Evolutionary conservation across 2,113 vertebrate species (phyloP).

Genomic region (Lamprotornis superbus): DNA sequence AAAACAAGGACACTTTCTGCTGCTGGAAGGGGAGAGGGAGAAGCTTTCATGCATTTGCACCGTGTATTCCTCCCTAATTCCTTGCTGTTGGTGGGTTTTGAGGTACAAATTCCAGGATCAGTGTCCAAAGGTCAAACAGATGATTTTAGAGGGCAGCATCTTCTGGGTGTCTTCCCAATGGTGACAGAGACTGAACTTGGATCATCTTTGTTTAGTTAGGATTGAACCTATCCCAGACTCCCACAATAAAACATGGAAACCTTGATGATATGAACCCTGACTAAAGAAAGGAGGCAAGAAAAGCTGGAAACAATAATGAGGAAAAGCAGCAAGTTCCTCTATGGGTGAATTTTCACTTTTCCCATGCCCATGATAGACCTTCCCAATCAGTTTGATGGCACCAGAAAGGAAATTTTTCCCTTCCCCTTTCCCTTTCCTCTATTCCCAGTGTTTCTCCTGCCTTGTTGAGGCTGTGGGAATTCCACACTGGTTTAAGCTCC

Average conservation of each 20-base stretch:
- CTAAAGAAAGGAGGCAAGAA: neutral
- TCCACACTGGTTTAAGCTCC: rapidly evolving
- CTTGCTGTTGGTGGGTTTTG: neutral
- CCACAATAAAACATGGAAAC: neutral
- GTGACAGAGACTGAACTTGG: neutral
- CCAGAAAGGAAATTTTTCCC: neutral
- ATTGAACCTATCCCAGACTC: neutral
- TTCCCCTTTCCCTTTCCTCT: neutral
- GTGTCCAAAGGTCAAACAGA: neutral
- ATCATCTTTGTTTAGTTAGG: neutral
- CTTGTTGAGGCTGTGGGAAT: neutral
- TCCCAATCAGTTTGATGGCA: neutral
- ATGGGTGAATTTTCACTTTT: neutral
- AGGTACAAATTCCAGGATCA: neutral
- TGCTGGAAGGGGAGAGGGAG: neutral
- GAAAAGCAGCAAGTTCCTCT: neutral
- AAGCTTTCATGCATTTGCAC: neutral
- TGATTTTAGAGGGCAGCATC: neutral
- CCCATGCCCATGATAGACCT: neutral
- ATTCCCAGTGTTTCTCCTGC: neutral
- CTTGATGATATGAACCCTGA: neutral
- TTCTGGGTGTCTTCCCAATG: neutral
- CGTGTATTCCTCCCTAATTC: neutral
- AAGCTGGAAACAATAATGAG: neutral
- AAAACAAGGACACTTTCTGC: neutral